phyloP scores from a whole-genome alignment of 2,888 invertebrate genomes.

The Drosophila suboccidentalis region DNA sequence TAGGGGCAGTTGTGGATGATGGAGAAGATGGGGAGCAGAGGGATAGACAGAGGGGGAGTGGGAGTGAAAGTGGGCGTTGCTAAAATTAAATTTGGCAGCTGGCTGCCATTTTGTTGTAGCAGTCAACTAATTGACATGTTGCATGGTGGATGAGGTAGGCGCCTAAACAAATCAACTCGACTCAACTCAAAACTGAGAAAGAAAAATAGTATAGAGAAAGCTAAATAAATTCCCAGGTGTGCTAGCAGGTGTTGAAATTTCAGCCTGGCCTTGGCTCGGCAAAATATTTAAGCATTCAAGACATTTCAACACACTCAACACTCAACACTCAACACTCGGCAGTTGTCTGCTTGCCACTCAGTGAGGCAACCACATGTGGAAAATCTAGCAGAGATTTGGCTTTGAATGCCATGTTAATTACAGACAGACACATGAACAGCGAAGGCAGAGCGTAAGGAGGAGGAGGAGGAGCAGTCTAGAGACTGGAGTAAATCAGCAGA shows the following conservation, averaged over 20 bases:
- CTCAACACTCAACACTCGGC: constrained; percentile 7
- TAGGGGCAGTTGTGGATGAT: neutral
- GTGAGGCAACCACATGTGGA: constrained; percentile 43
- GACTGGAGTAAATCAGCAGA: neutral
- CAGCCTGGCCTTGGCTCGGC: neutral
- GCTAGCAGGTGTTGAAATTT: constrained; percentile 23
- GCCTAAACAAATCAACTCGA: constrained; percentile 40
- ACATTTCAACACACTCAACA: constrained; percentile 30
- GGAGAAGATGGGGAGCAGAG: no score
- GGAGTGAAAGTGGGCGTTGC: constrained; percentile 8
- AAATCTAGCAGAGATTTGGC: constrained; percentile 61
- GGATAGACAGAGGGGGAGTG: neutral
- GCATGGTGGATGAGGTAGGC: constrained; percentile 46
- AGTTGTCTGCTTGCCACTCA: constrained; percentile 37
- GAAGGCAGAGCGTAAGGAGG: neutral
- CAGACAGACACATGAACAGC: constrained; percentile 42
- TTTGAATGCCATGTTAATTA: constrained; percentile 81
- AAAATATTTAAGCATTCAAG: constrained; percentile 29
- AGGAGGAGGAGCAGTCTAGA: neutral
- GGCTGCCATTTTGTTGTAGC: constrained; percentile 64
- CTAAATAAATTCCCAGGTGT: neutral
- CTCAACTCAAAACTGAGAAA: neutral
- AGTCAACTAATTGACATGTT: constrained; percentile 76
- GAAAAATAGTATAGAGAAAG: neutral
- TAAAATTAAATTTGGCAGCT: constrained; percentile 80